Base-by-base conservation (phyloP, 2,113 vertebrate genomes). In the Herpailurus yagouaroundi region DNA sequence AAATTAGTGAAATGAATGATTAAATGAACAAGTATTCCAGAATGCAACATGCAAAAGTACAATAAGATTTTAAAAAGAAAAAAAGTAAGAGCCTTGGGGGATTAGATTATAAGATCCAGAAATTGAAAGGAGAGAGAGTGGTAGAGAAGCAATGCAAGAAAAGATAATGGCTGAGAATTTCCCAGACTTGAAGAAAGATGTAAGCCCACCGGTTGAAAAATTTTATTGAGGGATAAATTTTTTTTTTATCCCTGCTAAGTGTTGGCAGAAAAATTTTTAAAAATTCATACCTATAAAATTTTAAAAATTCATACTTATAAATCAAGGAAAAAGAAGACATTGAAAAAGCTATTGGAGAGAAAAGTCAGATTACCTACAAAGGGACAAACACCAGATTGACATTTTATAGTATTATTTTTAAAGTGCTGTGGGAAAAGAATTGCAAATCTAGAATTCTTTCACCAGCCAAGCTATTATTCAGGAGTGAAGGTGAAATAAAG, bases 331-430 rank as follows among this genome's bases (percentile, higher is more conserved):
- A 91, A 90, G 7, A 63, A 88, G 57, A 91, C 48, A 79, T 4
- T 36, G 16, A 10, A 74, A 50, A 77, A 77, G n/a, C 11, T 63
- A 6, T 64, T 29, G 57, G 38, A 87, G 41, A 50, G 38, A 84
- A 50, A 84, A 77, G 14, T 69, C 18, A 89, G 23, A 76, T 89
- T 83, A 41, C 33, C 10, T 25, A 77, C 36, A 89, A 77, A 84
- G 57, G 41, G 66, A 38, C 55, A 81, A 68, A 68, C 64, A 36
- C 45, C 45, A n/a, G 27, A 48, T 31, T 83, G 76, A 38, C 29
- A 88, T 95, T 83, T 89, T 73, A 9, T 60, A 89, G 63, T 64
- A 73, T 71, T 71, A 79, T 63, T 25, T 95, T 89, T 89, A 69
- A 92, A 55, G 33, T 84, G 9, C 25, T 50, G 1, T 86, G 64